Evolutionary conservation across 1,140 invertebrate species (phyloP).

Genomic region (Scaptodrosophila lebanonensis): DNA sequence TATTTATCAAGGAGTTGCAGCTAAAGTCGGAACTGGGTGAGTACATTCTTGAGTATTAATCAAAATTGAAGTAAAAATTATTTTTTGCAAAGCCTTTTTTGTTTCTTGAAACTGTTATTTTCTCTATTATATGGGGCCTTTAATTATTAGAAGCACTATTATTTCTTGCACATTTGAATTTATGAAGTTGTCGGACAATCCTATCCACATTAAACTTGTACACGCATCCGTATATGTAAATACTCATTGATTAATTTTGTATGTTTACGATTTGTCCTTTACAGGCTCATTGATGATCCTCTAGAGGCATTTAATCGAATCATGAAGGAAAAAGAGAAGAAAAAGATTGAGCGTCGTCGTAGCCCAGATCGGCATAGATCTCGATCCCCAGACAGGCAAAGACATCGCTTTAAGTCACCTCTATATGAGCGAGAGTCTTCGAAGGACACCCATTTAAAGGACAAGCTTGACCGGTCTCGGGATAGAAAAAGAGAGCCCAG

Average conservation of each 20-base stretch:
- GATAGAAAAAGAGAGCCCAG: constrained; percentile 62
- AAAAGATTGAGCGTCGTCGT: constrained; percentile 81
- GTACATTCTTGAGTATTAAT: constrained; percentile 8
- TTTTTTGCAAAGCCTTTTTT: not conserved
- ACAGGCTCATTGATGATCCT: constrained; percentile 87
- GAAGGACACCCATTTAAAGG: constrained; percentile 38
- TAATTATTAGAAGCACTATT: no score
- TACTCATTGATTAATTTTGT: not conserved
- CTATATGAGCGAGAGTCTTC: constrained; percentile 42
- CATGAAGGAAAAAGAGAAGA: constrained; percentile 88
- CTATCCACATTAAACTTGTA: no score
- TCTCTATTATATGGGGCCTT: no score
- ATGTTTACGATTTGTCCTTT: constrained; percentile 22
- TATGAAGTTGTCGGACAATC: no score
- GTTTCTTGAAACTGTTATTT: no score
- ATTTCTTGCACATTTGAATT: no score
- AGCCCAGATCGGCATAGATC: constrained; percentile 58
- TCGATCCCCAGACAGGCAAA: constrained; percentile 54
- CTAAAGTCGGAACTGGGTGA: constrained; percentile 71
- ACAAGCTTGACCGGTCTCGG: constrained; percentile 52
- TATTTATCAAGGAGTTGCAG: constrained; percentile 73
- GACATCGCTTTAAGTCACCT: constrained; percentile 54
- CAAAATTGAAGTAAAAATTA: not conserved
- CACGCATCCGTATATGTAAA: no score
- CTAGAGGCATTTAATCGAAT: constrained; percentile 91